A percentile compares a stretch with the other conserved stretches of the same genome.
Conservation (phyloP, 2,113 vertebrate genomes). For the Pluvianellus socialis region DNA sequence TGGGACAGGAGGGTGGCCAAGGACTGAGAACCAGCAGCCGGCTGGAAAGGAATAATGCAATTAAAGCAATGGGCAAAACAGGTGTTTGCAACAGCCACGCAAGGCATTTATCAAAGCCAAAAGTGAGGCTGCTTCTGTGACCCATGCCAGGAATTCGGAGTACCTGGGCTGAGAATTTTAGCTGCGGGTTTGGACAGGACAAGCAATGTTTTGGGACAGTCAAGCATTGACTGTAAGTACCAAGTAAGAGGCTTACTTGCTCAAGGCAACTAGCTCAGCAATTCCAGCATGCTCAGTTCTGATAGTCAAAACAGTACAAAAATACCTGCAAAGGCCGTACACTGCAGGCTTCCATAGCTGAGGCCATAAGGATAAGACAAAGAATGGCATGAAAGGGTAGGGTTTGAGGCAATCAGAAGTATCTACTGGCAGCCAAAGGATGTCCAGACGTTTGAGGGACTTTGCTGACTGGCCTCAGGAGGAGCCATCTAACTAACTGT, state of each 20-base stretch:
- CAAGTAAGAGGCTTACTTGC: not conserved
- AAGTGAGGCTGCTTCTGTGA: not conserved
- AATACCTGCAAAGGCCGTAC: not conserved
- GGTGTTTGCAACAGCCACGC: not conserved
- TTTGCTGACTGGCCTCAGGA: not conserved
- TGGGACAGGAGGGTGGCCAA: not conserved
- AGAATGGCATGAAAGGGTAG: not conserved
- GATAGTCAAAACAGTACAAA: not conserved
- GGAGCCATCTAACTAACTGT: not conserved
- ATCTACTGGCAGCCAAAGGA: not conserved
- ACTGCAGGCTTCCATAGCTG: not conserved
- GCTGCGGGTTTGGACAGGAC: not conserved
- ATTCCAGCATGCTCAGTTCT: not conserved
- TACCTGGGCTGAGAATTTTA: not conserved
- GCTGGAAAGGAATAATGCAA: not conserved
- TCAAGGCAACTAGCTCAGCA: not conserved
- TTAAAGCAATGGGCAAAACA: not conserved
- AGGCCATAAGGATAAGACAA: not conserved
- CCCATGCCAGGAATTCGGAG: not conserved
- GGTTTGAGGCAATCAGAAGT: not conserved
- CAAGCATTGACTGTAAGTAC: not conserved
- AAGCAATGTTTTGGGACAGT: not conserved
- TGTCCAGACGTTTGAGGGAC: not conserved
- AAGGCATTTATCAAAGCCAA: not conserved
- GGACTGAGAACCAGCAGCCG: not conserved